These are phyloP conservation scores for Eclectus roratus DNA, from an alignment of 2,113 vertebrate genomes.

Conservation along the genomic window DNA sequence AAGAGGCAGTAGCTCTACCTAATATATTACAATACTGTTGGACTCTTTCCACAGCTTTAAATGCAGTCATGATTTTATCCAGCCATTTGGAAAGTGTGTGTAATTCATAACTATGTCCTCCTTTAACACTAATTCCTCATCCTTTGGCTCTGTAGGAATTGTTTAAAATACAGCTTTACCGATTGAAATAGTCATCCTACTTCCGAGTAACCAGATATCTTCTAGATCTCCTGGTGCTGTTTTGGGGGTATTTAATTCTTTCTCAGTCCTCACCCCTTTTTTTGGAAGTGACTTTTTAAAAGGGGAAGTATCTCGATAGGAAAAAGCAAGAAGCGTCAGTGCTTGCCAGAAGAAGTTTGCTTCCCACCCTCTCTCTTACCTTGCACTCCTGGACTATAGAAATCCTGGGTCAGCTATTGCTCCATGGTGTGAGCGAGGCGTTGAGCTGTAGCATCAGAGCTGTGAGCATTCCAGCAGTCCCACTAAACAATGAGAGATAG, in stretches of 20 bases:
- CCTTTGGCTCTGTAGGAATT: not conserved
- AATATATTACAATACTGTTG: conserved; percentile 7
- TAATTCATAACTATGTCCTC: conserved; percentile 8
- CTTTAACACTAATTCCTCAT: not conserved
- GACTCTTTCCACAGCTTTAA: conserved; percentile 45
- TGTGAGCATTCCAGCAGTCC: conserved; percentile 87
- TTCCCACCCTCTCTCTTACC: conserved; percentile 59
- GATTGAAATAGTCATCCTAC: not conserved
- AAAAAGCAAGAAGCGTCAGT: not conserved
- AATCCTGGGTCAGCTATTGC: conserved; percentile 35
- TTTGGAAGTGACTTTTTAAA: not conserved
- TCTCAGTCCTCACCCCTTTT: not conserved
- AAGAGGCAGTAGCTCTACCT: conserved; percentile 32
- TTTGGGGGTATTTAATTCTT: not conserved
- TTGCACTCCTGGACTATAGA: conserved; percentile 21
- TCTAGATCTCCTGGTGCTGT: not conserved
- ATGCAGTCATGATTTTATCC: conserved; percentile 31
- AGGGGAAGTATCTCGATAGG: not conserved
- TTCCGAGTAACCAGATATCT: not conserved
- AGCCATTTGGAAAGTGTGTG: conserved; percentile 44
- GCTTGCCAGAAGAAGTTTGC: not conserved
- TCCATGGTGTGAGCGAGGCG: conserved; percentile 51
- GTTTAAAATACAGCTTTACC: not conserved
- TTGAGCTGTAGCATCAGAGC: conserved; percentile 66
- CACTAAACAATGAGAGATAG: conserved; percentile 91